Percentiles rank a stretch among this genome's conserved stretches.
These are phyloP conservation scores for Apamea crenata DNA, from an alignment of 2,888 invertebrate species.

Conservation along the genomic window DNA sequence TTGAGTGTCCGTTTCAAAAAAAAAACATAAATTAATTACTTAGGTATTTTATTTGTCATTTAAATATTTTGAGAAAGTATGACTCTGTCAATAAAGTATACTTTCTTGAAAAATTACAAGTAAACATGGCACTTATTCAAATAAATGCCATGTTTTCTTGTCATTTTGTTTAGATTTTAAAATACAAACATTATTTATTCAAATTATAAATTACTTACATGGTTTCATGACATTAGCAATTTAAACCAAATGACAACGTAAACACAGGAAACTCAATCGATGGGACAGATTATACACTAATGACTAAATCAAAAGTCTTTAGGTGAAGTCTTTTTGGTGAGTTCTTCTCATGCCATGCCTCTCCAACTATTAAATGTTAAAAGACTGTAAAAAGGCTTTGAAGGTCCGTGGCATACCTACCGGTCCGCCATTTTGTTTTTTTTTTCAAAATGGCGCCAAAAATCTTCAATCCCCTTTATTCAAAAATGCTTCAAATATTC, in stretches of 20 bases:
- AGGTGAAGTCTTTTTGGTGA: background rate
- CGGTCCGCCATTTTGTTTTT: too few species aligned
- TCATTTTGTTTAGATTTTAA: slow-evolving; percentile 2
- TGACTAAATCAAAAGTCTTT: background rate
- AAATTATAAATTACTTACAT: background rate
- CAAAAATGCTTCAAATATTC: background rate
- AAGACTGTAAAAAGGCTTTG: background rate
- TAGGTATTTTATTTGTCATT: slow-evolving; percentile 2
- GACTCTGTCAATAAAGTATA: background rate
- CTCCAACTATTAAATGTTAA: background rate
- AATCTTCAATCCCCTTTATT: background rate
- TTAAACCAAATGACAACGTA: slow-evolving; percentile 11
- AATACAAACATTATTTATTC: background rate
- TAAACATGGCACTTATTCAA: background rate
- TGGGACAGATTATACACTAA: background rate
- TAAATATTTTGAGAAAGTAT: slow-evolving; percentile 15
- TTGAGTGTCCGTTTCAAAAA: background rate
- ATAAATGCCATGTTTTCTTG: background rate
- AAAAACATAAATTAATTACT: background rate
- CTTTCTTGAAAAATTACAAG: background rate
- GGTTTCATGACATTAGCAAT: slow-evolving; percentile 7
- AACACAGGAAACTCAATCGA: slow-evolving; percentile 1
- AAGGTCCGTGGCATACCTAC: too few species aligned
- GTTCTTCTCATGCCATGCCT: background rate
- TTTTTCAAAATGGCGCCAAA: too few species aligned